These are phyloP conservation scores for Antitype chi DNA, from an alignment of 2,888 invertebrate genomes.

Conservation along the genomic window DNA sequence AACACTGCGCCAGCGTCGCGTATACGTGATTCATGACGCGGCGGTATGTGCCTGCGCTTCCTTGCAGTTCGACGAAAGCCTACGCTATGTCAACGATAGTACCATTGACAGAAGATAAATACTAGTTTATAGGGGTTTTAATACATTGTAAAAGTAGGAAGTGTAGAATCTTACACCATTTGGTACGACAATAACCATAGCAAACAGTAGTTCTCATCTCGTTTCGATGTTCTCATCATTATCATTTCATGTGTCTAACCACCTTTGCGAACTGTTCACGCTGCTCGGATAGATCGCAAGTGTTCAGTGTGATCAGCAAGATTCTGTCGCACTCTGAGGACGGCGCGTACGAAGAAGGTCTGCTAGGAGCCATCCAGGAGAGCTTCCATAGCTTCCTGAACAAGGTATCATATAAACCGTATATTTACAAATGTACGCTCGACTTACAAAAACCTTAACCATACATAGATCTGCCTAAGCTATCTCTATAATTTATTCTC, in stretches of 20 bases:
- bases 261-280: constrained; percentile 72
- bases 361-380: constrained; percentile 81
- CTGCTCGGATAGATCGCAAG: constrained; percentile 93
- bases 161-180: neutral
- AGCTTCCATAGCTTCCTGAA: constrained; percentile 81
- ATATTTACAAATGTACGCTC: neutral
- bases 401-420: constrained; percentile 73
- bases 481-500: too few species aligned
- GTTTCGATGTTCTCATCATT: neutral
- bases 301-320: constrained; percentile 98
- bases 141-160: neutral
- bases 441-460: neutral
- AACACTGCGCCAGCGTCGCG: too few species aligned
- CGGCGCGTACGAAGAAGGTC: constrained; percentile 88
- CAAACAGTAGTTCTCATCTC: constrained; percentile 2
- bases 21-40: neutral
- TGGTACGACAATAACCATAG: neutral
- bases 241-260: constrained; percentile 18
- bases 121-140: neutral
- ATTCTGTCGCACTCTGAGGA: constrained; percentile 98
- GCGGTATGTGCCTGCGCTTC: neutral
- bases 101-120: neutral
- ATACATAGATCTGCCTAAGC: neutral
- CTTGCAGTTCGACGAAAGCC: neutral
- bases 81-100: neutral